Percentiles rank a stretch among this genome's conserved stretches.
phyloP scores from a whole-genome alignment of 2,888 invertebrate species.

The Cephus spinipes region DNA sequence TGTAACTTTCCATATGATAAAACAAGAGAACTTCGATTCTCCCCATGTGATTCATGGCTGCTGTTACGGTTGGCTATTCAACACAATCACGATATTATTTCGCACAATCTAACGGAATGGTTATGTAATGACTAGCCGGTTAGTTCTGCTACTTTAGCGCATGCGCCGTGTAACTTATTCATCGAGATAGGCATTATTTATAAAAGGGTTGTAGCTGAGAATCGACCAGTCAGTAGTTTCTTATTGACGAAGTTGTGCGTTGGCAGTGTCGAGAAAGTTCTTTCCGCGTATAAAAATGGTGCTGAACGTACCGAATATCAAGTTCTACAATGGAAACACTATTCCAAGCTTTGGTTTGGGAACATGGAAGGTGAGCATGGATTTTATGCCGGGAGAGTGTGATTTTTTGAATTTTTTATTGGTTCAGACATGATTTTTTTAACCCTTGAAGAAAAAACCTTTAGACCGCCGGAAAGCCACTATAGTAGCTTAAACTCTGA shows the following conservation, averaged over 20 bases:
- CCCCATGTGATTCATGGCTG: background rate
- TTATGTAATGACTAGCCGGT: background rate
- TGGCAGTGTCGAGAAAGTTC: background rate
- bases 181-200: background rate
- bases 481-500: no score
- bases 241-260: background rate
- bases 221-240: background rate
- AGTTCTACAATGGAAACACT: slow-evolving; percentile 66
- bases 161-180: background rate
- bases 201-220: background rate
- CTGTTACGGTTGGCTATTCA: background rate
- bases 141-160: background rate
- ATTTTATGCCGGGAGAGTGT: background rate
- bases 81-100: background rate
- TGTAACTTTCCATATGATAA: background rate
- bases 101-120: background rate
- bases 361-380: slow-evolving; percentile 68
- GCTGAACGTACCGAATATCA: slow-evolving; percentile 57
- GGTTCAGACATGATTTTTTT: background rate
- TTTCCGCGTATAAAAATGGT: slow-evolving; percentile 42
- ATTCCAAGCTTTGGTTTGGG: slow-evolving; percentile 70
- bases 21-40: background rate
- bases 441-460: background rate
- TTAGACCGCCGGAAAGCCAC: no score
- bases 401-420: background rate